These are phyloP conservation scores for Magallana gigas DNA, from an alignment of 1,140 invertebrate genomes.

Conservation along the genomic window DNA sequence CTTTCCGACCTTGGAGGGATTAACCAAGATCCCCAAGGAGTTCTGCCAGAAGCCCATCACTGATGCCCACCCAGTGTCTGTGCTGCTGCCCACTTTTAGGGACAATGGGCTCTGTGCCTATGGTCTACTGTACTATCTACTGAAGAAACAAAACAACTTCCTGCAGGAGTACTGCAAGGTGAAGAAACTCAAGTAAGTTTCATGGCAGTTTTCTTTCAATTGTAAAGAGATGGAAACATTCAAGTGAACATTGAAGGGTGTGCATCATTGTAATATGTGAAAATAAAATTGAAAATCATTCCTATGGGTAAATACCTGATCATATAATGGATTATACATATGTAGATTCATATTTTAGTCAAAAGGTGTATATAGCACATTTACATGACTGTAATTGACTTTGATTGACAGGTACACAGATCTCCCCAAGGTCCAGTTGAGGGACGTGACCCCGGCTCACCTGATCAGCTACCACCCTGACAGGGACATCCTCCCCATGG, in stretches of 20 bases:
- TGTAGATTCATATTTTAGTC: no score
- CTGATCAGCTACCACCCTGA: conserved; percentile 69
- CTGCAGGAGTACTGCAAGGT: conserved; percentile 62
- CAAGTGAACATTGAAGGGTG: no score
- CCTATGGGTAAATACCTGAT: no score
- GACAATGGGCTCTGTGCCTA: conserved; percentile 69
- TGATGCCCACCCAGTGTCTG: conserved; percentile 56
- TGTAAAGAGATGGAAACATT: no score
- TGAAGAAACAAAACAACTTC: conserved; percentile 70
- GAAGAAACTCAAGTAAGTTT: conserved; percentile 45
- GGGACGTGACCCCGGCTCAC: conserved; percentile 58
- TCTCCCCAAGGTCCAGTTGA: conserved; percentile 54
- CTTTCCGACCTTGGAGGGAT: conserved; percentile 33
- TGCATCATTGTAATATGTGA: no score
- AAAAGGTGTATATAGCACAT: neutral
- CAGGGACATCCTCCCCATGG: conserved; percentile 67
- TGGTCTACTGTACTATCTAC: conserved; percentile 64
- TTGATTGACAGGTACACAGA: neutral
- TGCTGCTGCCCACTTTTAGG: conserved; percentile 62
- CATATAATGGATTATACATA: no score
- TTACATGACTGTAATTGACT: neutral
- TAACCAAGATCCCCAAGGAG: conserved; percentile 57
- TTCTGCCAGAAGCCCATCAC: conserved; percentile 60
- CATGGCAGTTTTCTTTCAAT: neutral
- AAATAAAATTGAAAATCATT: no score